Percentiles rank a stretch among this genome's conserved stretches.
Evolutionary conservation across 2,797 vertebrate genomes (phyloP).

Genomic region (Aldrovandia affinis): DNA sequence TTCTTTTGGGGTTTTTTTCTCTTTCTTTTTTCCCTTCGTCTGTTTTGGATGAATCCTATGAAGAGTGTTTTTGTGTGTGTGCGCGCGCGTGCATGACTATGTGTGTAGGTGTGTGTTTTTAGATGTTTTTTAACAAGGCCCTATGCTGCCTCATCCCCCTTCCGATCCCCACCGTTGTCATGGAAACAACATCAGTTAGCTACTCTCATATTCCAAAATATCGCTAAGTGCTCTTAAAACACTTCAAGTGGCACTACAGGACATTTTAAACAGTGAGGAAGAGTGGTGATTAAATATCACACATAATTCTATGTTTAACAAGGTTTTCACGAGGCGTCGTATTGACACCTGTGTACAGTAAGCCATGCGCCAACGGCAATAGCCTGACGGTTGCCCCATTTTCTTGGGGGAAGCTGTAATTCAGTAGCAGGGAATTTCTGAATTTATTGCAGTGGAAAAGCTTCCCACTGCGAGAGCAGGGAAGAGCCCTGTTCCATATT

Average conservation of each 20-base stretch:
- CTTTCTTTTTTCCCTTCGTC: background rate
- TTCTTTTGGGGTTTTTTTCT: background rate
- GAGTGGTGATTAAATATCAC: background rate
- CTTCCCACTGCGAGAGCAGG: background rate
- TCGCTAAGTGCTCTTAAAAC: background rate
- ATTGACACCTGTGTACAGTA: background rate
- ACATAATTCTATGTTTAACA: background rate
- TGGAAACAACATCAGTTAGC: slow-evolving; percentile 22
- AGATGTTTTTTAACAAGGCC: slow-evolving; percentile 22
- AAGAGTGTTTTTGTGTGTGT: background rate
- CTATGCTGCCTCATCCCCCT: slow-evolving; percentile 17
- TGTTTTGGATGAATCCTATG: background rate
- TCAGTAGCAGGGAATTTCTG: too few species aligned
- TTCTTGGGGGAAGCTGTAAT: background rate
- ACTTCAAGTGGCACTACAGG: background rate
- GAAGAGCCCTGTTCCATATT: background rate
- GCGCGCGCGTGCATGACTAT: background rate
- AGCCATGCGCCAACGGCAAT: background rate
- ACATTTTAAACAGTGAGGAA: background rate
- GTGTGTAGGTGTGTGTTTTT: background rate
- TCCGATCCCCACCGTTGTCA: slow-evolving; percentile 20
- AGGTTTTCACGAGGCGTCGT: background rate
- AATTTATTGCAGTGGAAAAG: background rate
- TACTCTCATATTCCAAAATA: slow-evolving; percentile 17
- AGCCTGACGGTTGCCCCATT: background rate